These are phyloP conservation scores for Apodemia hepburni DNA, from an alignment of 2,888 invertebrate species.

Conservation along the genomic window DNA sequence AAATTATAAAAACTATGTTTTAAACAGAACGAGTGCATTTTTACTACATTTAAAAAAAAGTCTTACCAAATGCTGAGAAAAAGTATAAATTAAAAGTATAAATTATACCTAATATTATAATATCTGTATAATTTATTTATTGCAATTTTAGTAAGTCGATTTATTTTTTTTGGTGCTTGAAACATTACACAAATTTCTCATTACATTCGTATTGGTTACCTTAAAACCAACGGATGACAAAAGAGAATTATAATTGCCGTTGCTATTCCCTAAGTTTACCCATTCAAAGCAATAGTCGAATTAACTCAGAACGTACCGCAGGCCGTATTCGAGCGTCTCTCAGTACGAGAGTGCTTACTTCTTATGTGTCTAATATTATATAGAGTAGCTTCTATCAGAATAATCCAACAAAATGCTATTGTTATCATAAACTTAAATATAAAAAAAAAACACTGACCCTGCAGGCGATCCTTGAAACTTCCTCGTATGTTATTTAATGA, in stretches of 20 bases:
- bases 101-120: no score
- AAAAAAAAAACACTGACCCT: no score
- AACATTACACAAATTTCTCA: background rate
- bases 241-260: constrained; percentile 27
- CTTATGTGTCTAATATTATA: constrained; percentile 28
- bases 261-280: constrained; percentile 26
- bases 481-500: no score
- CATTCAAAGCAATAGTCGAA: constrained; percentile 37
- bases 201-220: background rate
- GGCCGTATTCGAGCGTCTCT: constrained; percentile 36
- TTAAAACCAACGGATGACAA: constrained; percentile 23
- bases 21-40: no score
- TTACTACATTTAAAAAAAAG: no score
- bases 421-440: no score
- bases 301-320: constrained; percentile 37
- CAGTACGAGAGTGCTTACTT: constrained; percentile 32
- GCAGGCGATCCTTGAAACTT: no score
- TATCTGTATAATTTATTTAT: no score
- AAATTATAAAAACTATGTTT: no score
- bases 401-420: background rate
- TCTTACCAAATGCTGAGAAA: no score
- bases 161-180: background rate
- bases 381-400: constrained; percentile 25
- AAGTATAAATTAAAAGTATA: no score
- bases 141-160: no score